Percentiles rank a stretch among this genome's conserved stretches.
These are phyloP conservation scores for Hormaphis cornu DNA, from an alignment of 1,140 invertebrate genomes.

Conservation along the genomic window DNA sequence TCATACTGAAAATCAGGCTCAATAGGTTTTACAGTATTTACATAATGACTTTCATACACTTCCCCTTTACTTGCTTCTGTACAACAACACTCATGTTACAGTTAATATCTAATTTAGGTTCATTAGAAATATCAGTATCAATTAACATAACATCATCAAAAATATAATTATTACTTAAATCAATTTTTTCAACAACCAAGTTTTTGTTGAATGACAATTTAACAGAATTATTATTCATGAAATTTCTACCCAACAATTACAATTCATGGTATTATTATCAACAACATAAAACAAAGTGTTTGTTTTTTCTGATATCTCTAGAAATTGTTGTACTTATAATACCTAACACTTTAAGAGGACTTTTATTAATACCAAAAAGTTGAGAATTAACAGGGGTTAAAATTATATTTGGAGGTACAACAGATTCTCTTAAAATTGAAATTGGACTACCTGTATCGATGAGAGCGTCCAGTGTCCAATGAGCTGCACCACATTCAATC, in stretches of 20 bases:
- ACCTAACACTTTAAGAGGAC: not conserved
- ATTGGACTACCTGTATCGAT: not conserved
- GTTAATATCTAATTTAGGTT: not conserved
- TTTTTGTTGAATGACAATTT: not conserved
- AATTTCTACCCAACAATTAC: not conserved
- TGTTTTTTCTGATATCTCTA: not conserved
- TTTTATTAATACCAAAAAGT: not conserved
- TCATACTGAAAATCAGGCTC: not conserved
- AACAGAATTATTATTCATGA: not conserved
- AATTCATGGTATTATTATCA: not conserved
- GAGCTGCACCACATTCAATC: not conserved
- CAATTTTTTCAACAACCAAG: not conserved
- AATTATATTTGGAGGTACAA: not conserved
- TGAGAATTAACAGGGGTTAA: not conserved
- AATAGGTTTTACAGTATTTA: not conserved
- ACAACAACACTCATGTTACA: not conserved
- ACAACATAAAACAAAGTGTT: not conserved
- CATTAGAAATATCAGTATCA: not conserved
- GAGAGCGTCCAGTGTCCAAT: not conserved
- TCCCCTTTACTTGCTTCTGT: not conserved
- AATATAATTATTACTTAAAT: not conserved
- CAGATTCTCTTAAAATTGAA: not conserved
- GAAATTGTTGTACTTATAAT: not conserved
- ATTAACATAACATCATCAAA: not conserved
- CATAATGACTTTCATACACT: not conserved